Percentiles rank a stretch among this genome's conserved stretches.
These are phyloP conservation scores for Lagocephalus sceleratus DNA, from an alignment of 2,797 vertebrate genomes.

Conservation along the genomic window DNA sequence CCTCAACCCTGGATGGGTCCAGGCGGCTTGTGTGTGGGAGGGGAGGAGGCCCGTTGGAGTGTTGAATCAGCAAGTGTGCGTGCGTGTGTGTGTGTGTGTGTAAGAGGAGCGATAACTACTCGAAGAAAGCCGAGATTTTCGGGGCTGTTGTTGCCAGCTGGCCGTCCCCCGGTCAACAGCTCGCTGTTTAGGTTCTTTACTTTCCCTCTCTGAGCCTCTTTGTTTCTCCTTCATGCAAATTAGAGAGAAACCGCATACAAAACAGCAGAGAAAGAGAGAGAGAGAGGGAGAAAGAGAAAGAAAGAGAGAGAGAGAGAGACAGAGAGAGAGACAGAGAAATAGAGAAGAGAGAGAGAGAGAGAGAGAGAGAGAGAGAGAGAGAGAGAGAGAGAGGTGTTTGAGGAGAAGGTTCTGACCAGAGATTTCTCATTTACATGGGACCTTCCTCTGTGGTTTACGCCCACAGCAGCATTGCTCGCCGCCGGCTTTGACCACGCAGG, in stretches of 20 bases:
- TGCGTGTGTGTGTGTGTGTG: constrained; percentile 21
- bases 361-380: not conserved
- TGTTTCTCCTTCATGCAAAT: constrained; percentile 33
- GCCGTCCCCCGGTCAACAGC: constrained; percentile 53
- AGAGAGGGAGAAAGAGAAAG: not conserved
- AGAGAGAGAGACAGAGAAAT: no score
- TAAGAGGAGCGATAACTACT: constrained; percentile 43
- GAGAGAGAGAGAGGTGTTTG: no score
- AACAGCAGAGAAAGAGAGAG: not conserved
- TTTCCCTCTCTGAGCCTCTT: constrained; percentile 40
- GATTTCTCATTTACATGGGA: no score
- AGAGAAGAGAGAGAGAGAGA: no score
- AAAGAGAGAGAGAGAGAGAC: not conserved
- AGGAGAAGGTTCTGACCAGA: no score
- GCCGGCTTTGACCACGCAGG: not conserved
- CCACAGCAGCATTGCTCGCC: no score
- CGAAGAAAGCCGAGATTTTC: constrained; percentile 66
- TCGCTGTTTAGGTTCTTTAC: constrained; percentile 48
- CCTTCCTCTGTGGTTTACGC: no score
- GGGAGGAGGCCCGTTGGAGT: constrained; percentile 27
- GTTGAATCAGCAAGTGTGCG: constrained; percentile 20
- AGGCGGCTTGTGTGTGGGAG: constrained; percentile 63
- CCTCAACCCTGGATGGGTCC: constrained; percentile 48
- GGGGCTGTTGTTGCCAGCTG: constrained; percentile 64
- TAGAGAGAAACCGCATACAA: constrained; percentile 17